phyloP scores from a whole-genome alignment of 2,888 invertebrate species.

The Apodemia zela region DNA sequence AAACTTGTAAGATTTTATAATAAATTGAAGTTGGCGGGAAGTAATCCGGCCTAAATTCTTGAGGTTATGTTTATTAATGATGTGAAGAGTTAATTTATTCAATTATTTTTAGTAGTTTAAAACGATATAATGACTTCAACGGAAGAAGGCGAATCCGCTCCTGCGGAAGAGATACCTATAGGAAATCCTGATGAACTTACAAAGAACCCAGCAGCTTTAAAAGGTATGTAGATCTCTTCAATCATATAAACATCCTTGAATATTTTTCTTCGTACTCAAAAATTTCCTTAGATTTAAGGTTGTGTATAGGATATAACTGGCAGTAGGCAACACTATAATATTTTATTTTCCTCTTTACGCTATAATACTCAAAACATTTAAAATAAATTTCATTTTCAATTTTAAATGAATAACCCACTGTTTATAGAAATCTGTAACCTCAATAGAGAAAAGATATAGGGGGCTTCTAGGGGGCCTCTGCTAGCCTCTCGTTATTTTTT shows the following conservation, averaged over 20 bases:
- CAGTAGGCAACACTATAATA: too few species aligned
- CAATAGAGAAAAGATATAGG: too few species aligned
- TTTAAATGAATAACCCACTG: too few species aligned
- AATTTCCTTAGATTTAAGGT: too few species aligned
- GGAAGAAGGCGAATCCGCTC: slow-evolving; percentile 59
- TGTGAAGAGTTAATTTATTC: slow-evolving; percentile 11
- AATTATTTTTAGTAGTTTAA: slow-evolving; percentile 12
- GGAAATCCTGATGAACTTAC: slow-evolving; percentile 82
- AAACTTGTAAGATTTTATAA: background rate
- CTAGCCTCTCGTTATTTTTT: too few species aligned
- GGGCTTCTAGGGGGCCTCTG: too few species aligned
- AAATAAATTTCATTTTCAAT: too few species aligned
- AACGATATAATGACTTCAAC: slow-evolving; percentile 54
- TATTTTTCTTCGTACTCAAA: too few species aligned
- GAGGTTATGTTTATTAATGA: slow-evolving; percentile 31
- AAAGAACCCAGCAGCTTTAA: slow-evolving; percentile 82
- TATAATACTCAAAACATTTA: too few species aligned
- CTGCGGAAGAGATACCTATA: slow-evolving; percentile 54
- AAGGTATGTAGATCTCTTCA: slow-evolving; percentile 61
- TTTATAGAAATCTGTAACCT: too few species aligned
- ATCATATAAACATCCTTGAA: too few species aligned
- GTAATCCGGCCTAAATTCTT: slow-evolving; percentile 22
- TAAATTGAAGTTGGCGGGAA: slow-evolving; percentile 51
- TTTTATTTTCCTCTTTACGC: too few species aligned
- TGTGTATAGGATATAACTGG: slow-evolving; percentile 68